Conservation (phyloP, 2,888 invertebrate species). For the Serripes groenlandicus region DNA sequence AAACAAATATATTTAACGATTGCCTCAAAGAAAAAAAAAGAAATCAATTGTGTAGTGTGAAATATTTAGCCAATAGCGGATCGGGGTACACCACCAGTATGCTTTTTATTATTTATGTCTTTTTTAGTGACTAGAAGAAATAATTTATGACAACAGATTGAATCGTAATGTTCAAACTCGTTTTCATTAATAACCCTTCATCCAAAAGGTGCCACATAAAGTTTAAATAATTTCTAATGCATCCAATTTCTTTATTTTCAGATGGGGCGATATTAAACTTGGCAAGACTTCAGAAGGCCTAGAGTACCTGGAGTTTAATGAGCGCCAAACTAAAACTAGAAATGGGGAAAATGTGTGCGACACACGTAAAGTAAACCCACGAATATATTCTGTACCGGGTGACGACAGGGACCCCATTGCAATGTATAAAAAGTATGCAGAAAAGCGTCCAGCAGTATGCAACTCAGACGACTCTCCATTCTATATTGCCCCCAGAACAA, state of each 20-base stretch:
- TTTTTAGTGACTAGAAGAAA: too few relatives aligned
- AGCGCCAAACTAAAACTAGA: conserved; percentile 21
- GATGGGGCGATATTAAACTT: conserved; percentile 52
- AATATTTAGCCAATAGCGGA: too few relatives aligned
- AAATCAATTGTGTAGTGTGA: too few relatives aligned
- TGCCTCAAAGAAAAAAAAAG: too few relatives aligned
- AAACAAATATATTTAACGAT: too few relatives aligned
- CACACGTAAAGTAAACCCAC: neutral
- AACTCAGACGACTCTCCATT: neutral
- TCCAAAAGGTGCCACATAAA: too few relatives aligned
- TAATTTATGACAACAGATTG: too few relatives aligned
- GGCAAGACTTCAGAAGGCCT: conserved; percentile 1
- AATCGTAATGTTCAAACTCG: too few relatives aligned
- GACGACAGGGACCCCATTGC: neutral
- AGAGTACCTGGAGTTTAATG: neutral
- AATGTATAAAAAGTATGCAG: neutral
- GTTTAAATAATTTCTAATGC: too few relatives aligned
- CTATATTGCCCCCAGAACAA: neutral
- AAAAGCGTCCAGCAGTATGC: neutral
- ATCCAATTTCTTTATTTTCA: conserved; percentile 9
- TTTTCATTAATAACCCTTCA: too few relatives aligned
- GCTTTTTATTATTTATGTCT: too few relatives aligned
- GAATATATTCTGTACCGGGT: neutral
- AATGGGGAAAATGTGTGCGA: neutral
- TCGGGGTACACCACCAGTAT: too few relatives aligned